A percentile compares a stretch with the other conserved stretches of the same genome.
Evolutionary conservation across 2,888 invertebrate species (phyloP).

Genomic region (Lasius platythorax): DNA sequence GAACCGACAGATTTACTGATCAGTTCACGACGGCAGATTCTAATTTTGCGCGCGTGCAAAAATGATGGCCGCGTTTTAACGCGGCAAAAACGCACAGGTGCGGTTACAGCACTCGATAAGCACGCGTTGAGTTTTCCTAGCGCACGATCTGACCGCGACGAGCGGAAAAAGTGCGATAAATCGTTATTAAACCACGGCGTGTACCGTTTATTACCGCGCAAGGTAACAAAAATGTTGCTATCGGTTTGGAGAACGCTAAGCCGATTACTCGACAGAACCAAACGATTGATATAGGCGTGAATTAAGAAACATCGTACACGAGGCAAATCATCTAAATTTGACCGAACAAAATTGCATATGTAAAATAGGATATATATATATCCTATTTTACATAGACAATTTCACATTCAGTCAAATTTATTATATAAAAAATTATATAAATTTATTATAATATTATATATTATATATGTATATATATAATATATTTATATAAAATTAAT

Average conservation of each 20-base stretch:
- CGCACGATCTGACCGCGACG: slow-evolving; percentile 50
- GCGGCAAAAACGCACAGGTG: slow-evolving; percentile 49
- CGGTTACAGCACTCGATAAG: slow-evolving; percentile 48
- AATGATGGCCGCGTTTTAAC: slow-evolving; percentile 32
- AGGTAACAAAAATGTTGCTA: slow-evolving; percentile 45
- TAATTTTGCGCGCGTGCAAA: slow-evolving; percentile 63
- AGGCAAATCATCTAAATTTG: not conserved
- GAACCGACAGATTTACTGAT: slow-evolving; percentile 67
- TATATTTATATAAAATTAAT: not conserved
- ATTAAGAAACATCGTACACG: not conserved
- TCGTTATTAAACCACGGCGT: slow-evolving; percentile 24
- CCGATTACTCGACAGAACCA: not conserved
- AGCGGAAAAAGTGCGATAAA: slow-evolving; percentile 63
- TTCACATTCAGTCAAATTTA: too few species aligned
- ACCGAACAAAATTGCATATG: not conserved
- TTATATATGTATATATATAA: too few species aligned
- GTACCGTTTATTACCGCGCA: slow-evolving; percentile 38
- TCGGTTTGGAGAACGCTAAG: slow-evolving; percentile 42
- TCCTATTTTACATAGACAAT: too few species aligned
- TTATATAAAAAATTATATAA: too few species aligned
- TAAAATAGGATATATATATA: too few species aligned
- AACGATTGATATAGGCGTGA: slow-evolving; percentile 3
- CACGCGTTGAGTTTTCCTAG: slow-evolving; percentile 38
- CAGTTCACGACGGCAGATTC: slow-evolving; percentile 51
- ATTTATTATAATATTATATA: too few species aligned